A percentile compares a stretch with the other conserved stretches of the same genome.
Evolutionary conservation across 1,140 invertebrate species (phyloP).

Genomic region (Caerostris extrusa): DNA sequence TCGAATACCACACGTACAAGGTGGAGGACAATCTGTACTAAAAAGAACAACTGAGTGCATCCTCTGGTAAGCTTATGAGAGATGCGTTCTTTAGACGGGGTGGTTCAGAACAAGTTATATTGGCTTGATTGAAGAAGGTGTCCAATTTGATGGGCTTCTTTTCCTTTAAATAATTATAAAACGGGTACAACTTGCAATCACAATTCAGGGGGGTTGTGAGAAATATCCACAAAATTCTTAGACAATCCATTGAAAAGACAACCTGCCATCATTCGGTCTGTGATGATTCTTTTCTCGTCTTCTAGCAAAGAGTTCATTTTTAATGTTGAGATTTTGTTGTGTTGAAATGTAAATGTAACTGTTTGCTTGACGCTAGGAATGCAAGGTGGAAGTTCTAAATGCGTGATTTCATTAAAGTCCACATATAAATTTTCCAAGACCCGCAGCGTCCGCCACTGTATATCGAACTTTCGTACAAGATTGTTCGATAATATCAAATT

Average conservation of each 20-base stretch:
- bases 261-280: neutral
- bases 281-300: slow-evolving; percentile 18
- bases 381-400: slow-evolving; percentile 60
- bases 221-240: slow-evolving; percentile 64
- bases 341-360: slow-evolving; percentile 59
- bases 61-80: slow-evolving; percentile 2
- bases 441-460: slow-evolving; percentile 30
- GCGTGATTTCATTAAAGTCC: slow-evolving; percentile 8
- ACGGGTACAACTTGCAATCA: slow-evolving; percentile 52
- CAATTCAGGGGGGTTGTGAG: slow-evolving; percentile 59
- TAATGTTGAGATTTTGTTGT: slow-evolving; percentile 65
- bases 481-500: slow-evolving; percentile 29
- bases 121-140: slow-evolving; percentile 19
- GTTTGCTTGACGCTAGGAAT: slow-evolving; percentile 62
- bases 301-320: neutral
- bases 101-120: slow-evolving; percentile 40
- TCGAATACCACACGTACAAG: slow-evolving; percentile 57
- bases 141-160: slow-evolving; percentile 11
- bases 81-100: neutral
- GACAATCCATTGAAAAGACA: slow-evolving; percentile 61
- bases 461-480: neutral
- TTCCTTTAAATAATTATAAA: slow-evolving; percentile 43
- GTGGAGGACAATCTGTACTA: slow-evolving; percentile 30
- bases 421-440: slow-evolving; percentile 37
- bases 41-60: slow-evolving; percentile 62